Evolutionary conservation across 2,888 invertebrate species (phyloP).

Genomic region (Chaetoderma sp.): DNA sequence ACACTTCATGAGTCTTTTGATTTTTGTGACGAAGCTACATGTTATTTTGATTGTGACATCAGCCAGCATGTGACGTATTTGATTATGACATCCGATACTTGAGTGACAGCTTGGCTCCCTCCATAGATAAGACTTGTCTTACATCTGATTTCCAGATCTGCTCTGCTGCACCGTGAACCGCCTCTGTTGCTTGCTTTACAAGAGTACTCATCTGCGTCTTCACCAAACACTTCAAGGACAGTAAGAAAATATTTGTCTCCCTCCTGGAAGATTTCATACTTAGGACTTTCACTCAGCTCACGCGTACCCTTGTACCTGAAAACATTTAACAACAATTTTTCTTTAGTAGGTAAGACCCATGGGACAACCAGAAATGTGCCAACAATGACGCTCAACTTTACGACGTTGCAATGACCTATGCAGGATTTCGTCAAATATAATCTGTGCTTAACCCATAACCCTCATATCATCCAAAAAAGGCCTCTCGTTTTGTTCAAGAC

Average conservation of each 20-base stretch:
- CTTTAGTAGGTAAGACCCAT: neutral
- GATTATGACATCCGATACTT: no score
- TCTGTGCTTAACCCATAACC: no score
- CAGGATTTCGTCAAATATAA: no score
- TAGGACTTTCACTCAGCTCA: constrained; percentile 91
- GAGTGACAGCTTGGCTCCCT: no score
- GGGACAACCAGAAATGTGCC: neutral
- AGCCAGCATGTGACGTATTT: no score
- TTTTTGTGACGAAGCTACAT: no score
- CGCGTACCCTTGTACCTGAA: constrained; percentile 91
- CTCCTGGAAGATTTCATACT: constrained; percentile 92
- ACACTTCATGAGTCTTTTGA: no score
- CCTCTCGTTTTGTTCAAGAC: no score
- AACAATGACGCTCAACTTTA: neutral
- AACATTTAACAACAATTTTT: constrained; percentile 9
- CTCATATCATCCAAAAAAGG: no score
- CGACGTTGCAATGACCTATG: no score
- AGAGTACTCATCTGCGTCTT: constrained; percentile 98
- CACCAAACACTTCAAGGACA: constrained; percentile 94
- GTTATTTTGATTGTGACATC: no score
- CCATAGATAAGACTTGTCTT: no score
- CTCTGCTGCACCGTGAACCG: constrained; percentile 94
- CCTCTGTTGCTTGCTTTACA: constrained; percentile 95
- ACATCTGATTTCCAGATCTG: constrained; percentile 96
- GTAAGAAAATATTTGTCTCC: constrained; percentile 86